A percentile compares a stretch with the other conserved stretches of the same genome.
phyloP scores from a whole-genome alignment of 2,888 invertebrate genomes.

The Matsumyia berberina region DNA sequence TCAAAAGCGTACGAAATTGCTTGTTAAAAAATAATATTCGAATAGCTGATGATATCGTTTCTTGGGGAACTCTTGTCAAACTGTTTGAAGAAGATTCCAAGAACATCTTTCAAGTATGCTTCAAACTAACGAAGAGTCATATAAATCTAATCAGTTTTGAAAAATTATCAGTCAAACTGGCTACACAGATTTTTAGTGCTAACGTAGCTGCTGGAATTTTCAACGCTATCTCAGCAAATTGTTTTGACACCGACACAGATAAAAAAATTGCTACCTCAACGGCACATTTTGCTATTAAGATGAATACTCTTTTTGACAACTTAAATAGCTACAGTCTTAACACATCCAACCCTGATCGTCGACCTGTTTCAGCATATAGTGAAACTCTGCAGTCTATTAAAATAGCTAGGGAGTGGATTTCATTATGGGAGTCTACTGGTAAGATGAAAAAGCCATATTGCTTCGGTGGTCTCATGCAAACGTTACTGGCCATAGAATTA shows the following conservation, averaged over 20 bases:
- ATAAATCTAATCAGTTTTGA: not conserved
- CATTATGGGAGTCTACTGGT: not conserved
- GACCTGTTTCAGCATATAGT: not conserved
- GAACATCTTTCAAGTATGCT: not conserved
- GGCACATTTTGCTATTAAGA: not conserved
- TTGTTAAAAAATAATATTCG: not conserved
- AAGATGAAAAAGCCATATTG: not conserved
- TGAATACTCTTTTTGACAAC: not conserved
- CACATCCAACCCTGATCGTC: not conserved
- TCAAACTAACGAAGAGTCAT: not conserved
- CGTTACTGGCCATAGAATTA: not conserved
- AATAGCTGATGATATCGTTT: not conserved
- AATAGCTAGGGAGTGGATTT: not conserved
- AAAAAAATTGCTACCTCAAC: not conserved
- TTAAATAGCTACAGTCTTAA: not conserved
- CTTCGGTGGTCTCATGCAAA: constrained; percentile 14
- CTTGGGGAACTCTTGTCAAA: too few species aligned
- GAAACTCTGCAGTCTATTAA: not conserved
- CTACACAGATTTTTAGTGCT: not conserved
- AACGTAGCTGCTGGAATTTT: not conserved
- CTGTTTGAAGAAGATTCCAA: too few species aligned
- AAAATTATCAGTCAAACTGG: not conserved
- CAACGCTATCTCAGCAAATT: not conserved
- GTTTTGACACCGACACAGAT: not conserved
- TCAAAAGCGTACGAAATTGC: constrained; percentile 13